Evolutionary conservation across 2,797 vertebrate species (phyloP).

Genomic region (Valencia hispanica): DNA sequence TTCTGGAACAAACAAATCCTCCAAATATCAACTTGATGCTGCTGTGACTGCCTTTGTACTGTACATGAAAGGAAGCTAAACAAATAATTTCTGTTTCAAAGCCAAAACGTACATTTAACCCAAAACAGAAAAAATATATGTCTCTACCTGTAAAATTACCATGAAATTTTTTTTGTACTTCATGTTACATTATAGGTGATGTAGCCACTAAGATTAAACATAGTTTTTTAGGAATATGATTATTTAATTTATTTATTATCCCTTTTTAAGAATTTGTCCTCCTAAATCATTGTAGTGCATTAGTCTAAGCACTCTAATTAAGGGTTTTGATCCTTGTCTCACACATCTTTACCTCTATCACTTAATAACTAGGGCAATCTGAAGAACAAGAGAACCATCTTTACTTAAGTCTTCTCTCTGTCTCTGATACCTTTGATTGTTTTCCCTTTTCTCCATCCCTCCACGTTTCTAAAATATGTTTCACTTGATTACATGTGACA

Average conservation of each 20-base stretch:
- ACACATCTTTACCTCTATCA: constrained; percentile 16
- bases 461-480: constrained; percentile 77
- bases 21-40: constrained; percentile 56
- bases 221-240: constrained; percentile 18
- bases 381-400: constrained; percentile 56
- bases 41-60: constrained; percentile 46
- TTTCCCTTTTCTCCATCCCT: constrained; percentile 10
- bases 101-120: constrained; percentile 45
- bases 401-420: constrained; percentile 33
- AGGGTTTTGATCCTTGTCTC: constrained; percentile 20
- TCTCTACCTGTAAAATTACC: constrained; percentile 20
- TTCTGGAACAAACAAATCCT: constrained; percentile 40
- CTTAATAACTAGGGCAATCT: constrained; percentile 45
- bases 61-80: constrained; percentile 51
- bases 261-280: background rate
- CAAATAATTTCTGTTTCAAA: constrained; percentile 60
- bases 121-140: constrained; percentile 12
- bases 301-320: constrained; percentile 6
- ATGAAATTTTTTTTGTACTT: constrained; percentile 40
- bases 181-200: constrained; percentile 24
- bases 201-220: background rate
- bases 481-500: constrained; percentile 82
- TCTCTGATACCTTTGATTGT: constrained; percentile 22
- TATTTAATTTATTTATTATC: background rate
- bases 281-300: constrained; percentile 1